phyloP scores from a whole-genome alignment of 2,797 vertebrate species.

The Danio kyathit region DNA sequence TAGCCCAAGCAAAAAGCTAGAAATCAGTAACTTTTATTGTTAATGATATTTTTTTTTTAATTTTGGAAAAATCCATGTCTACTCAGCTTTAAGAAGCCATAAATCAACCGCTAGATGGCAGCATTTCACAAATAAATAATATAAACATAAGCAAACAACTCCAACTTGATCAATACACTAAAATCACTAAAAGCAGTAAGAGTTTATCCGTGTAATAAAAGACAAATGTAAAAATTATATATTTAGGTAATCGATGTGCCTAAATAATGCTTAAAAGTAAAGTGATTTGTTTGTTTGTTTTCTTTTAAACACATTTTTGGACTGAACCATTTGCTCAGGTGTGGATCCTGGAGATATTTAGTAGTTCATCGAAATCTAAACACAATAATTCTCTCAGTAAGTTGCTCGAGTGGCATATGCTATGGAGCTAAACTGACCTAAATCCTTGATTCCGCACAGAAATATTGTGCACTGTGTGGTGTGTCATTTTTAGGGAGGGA shows the following conservation, averaged over 20 bases:
- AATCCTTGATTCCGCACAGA: not conserved
- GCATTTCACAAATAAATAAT: not conserved
- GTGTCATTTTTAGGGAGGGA: no score
- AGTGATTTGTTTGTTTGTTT: not conserved
- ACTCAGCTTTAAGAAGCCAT: no score
- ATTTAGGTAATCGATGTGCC: not conserved
- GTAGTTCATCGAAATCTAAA: not conserved
- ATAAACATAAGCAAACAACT: not conserved
- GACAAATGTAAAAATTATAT: not conserved
- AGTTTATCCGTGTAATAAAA: not conserved
- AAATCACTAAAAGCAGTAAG: not conserved
- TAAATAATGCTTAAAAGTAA: not conserved
- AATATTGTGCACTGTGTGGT: not conserved
- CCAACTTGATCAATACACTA: not conserved
- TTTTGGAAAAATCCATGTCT: no score
- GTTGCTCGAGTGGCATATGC: not conserved
- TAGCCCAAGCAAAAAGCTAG: no score
- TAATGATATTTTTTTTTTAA: no score
- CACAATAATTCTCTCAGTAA: not conserved
- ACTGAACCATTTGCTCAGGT: constrained; percentile 1
- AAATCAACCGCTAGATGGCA: not conserved
- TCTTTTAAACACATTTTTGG: not conserved
- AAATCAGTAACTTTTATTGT: no score
- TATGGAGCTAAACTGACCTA: not conserved
- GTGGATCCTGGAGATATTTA: not conserved